Evolutionary conservation across 2,797 vertebrate genomes (phyloP).

Genomic region (Lates japonicus): DNA sequence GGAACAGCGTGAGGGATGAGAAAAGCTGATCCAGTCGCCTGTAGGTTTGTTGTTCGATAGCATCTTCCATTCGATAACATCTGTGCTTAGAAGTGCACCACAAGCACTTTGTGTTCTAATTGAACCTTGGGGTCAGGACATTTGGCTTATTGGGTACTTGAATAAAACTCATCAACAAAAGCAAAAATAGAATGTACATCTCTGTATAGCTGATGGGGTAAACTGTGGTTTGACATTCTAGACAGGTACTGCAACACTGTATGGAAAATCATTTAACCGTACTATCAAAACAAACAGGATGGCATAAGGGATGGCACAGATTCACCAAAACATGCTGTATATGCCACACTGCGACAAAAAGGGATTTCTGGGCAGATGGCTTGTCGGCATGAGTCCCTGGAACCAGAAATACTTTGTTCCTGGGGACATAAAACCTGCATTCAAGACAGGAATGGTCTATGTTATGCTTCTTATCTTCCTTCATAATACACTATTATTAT

Average conservation of each 20-base stretch:
- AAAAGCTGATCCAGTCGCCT: constrained; percentile 37
- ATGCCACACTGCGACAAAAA: constrained; percentile 36
- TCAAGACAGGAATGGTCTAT: constrained; percentile 46
- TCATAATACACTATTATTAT: constrained; percentile 36
- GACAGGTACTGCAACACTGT: constrained; percentile 16
- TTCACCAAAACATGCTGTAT: constrained; percentile 34
- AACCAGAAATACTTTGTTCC: constrained; percentile 45
- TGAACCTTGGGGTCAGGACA: constrained; percentile 57
- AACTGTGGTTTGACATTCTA: background rate
- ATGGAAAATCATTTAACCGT: constrained; percentile 23
- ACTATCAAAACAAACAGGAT: constrained; percentile 18
- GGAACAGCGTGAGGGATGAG: constrained; percentile 53
- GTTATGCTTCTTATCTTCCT: constrained; percentile 51
- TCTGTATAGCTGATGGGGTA: constrained; percentile 15
- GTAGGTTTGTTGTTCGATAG: constrained; percentile 39
- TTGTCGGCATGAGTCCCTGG: constrained; percentile 60
- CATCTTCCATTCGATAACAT: constrained; percentile 57
- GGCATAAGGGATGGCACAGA: constrained; percentile 19
- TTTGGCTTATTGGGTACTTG: constrained; percentile 39
- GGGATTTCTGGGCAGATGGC: constrained; percentile 63
- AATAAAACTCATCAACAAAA: constrained; percentile 42
- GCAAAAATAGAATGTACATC: constrained; percentile 18
- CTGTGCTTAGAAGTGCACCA: constrained; percentile 42
- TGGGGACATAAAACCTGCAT: constrained; percentile 61
- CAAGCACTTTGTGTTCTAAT: constrained; percentile 58